Conservation (phyloP, 2,113 vertebrate species). For the Antechinus stuartii region DNA sequence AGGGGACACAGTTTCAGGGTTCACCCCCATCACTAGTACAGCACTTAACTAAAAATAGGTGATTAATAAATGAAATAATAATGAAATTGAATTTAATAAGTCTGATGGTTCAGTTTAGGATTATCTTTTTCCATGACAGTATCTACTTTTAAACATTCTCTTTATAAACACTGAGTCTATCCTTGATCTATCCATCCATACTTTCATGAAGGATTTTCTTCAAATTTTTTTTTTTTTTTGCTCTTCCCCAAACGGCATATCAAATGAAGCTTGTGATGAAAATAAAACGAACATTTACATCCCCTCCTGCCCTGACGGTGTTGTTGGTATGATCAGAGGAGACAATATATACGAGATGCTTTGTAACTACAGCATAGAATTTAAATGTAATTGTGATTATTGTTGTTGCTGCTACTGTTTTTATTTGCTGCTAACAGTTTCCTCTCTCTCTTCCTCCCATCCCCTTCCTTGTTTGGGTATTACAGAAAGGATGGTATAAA, state of each 20-base stretch:
- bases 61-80: background rate
- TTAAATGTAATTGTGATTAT: background rate
- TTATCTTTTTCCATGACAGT: background rate
- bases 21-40: background rate
- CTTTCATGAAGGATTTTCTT: background rate
- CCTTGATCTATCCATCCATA: background rate
- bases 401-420: background rate
- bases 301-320: background rate
- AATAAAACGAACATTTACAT: background rate
- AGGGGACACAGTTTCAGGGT: too few relatives aligned
- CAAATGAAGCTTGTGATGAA: background rate
- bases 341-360: background rate
- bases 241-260: background rate
- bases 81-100: background rate
- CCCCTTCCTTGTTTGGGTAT: slow-evolving; percentile 54
- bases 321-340: background rate
- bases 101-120: background rate
- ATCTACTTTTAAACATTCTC: background rate
- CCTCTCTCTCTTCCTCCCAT: background rate
- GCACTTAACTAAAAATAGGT: background rate
- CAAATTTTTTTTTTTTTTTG: background rate
- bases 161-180: background rate
- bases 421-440: background rate
- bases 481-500: slow-evolving; percentile 93
- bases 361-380: background rate